These are phyloP conservation scores for Vanessa atalanta DNA, from an alignment of 1,140 invertebrate species.

Conservation along the genomic window DNA sequence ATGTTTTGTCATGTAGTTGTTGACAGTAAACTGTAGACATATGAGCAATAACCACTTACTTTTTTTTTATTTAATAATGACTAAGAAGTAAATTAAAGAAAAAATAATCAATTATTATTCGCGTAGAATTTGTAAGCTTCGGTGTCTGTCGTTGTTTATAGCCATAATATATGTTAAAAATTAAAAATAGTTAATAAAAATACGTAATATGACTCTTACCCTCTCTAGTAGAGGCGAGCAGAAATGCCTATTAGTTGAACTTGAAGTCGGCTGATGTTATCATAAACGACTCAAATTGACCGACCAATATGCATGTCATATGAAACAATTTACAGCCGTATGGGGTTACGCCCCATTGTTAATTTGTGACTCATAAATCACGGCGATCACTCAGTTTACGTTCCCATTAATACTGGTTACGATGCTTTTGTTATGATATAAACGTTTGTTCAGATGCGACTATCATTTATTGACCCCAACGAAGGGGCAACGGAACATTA, in stretches of 20 bases:
- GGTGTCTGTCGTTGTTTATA: background rate
- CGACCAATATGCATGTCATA: slow-evolving; percentile 40
- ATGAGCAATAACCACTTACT: slow-evolving; percentile 32
- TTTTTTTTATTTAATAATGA: slow-evolving; percentile 26
- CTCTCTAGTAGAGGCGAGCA: background rate
- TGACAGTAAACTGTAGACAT: slow-evolving; percentile 22
- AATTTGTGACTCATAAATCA: slow-evolving; percentile 66
- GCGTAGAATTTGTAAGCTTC: background rate
- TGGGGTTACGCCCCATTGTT: slow-evolving; percentile 58
- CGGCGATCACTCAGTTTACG: slow-evolving; percentile 52
- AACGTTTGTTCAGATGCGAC: slow-evolving; percentile 8
- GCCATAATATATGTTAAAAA: background rate
- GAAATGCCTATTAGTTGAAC: background rate
- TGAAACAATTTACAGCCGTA: slow-evolving; percentile 66
- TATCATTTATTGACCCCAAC: slow-evolving; percentile 15
- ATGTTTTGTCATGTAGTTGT: slow-evolving; percentile 28
- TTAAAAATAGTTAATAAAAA: background rate
- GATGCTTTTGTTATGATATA: slow-evolving; percentile 34
- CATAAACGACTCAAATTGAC: slow-evolving; percentile 26
- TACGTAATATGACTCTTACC: background rate
- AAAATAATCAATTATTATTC: slow-evolving; percentile 12
- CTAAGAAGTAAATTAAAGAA: slow-evolving; percentile 22
- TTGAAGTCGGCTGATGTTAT: slow-evolving; percentile 34
- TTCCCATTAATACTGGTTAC: slow-evolving; percentile 51
- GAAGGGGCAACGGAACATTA: slow-evolving; percentile 1